Conservation (phyloP, 2,113 vertebrate species). For the Odontesthes bonariensis region DNA sequence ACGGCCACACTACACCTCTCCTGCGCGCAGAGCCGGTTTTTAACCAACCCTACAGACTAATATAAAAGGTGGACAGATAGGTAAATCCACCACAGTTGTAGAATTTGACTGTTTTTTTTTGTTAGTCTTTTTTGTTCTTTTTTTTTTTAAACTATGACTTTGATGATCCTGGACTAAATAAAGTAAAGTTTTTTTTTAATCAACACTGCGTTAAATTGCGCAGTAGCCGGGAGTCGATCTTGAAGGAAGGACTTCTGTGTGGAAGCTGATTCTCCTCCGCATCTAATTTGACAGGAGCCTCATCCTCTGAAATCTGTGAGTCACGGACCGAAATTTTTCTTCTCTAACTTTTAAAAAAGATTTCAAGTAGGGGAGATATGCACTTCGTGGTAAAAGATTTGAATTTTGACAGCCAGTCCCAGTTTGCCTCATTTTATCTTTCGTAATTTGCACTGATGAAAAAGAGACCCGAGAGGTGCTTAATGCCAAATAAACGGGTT, state of each 20-base stretch:
- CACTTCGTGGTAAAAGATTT: no score
- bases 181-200: conserved; percentile 11
- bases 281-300: conserved; percentile 19
- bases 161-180: conserved; percentile 55
- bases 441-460: conserved; percentile 5
- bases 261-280: conserved; percentile 32
- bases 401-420: no score
- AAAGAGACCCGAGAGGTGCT: conserved; percentile 9
- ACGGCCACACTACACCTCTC: conserved; percentile 36
- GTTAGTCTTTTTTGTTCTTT: not conserved
- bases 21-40: conserved; percentile 31
- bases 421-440: not conserved
- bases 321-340: not conserved
- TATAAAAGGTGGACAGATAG: conserved; percentile 27
- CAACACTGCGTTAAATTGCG: conserved; percentile 55
- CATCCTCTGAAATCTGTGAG: conserved; percentile 55
- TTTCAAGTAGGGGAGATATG: no score
- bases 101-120: not conserved
- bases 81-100: conserved; percentile 19
- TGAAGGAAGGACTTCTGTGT: conserved; percentile 33
- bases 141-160: conserved; percentile 28
- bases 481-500: conserved; percentile 27
- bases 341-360: conserved; percentile 17
- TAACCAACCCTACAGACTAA: conserved; percentile 9
- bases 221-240: conserved; percentile 63